Evolutionary conservation across 2,113 vertebrate species (phyloP).

Genomic region (Pterocles burchelli): DNA sequence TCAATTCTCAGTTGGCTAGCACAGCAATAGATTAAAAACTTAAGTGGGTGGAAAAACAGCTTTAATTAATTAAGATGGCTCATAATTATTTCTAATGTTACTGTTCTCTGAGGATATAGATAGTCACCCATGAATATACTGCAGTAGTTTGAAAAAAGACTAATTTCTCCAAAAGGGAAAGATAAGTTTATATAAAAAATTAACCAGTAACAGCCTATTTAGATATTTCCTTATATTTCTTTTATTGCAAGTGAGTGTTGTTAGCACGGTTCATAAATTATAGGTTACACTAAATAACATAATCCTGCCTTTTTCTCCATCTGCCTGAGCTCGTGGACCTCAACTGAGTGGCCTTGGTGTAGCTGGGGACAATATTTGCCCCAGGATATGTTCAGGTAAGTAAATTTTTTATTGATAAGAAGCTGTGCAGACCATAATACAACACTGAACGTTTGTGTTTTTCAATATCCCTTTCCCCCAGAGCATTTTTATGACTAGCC

Average conservation of each 20-base stretch:
- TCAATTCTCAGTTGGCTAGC: slow-evolving; percentile 27
- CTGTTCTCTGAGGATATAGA: slow-evolving; percentile 11
- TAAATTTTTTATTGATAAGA: neutral
- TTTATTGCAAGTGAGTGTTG: neutral
- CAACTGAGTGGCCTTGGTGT: neutral
- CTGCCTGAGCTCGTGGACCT: neutral
- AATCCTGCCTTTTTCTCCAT: neutral
- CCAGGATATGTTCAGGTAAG: neutral
- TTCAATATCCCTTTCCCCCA: neutral
- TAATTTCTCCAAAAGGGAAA: slow-evolving; percentile 31
- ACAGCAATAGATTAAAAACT: slow-evolving; percentile 19
- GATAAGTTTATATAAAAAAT: neutral
- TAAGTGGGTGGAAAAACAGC: slow-evolving; percentile 38
- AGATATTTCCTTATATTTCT: neutral
- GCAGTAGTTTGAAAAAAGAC: slow-evolving; percentile 24
- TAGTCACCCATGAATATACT: slow-evolving; percentile 22
- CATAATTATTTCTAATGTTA: slow-evolving; percentile 59
- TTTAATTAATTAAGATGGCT: slow-evolving; percentile 61
- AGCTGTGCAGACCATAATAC: neutral
- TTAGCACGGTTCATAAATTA: neutral
- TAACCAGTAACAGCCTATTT: neutral
- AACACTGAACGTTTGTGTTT: neutral
- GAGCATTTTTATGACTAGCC: neutral
- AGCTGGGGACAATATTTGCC: neutral
- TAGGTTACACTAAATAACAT: neutral